phyloP scores from a whole-genome alignment of 2,888 invertebrate genomes.

The Leptarthrus brevirostris region DNA sequence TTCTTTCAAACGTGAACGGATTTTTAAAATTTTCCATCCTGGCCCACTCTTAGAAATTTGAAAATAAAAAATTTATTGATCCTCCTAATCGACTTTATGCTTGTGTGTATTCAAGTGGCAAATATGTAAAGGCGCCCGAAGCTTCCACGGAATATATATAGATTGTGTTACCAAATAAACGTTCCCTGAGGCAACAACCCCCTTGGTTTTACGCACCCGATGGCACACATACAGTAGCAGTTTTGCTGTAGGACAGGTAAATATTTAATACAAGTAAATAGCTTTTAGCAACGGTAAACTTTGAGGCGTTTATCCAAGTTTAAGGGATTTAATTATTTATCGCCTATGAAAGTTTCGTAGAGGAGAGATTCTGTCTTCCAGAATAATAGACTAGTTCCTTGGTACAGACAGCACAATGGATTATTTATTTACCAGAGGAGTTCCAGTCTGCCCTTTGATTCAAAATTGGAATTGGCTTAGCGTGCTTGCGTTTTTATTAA shows the following conservation, averaged over 20 bases:
- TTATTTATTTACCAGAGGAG: conserved; percentile 27
- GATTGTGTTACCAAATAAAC: conserved; percentile 19
- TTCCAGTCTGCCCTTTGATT: conserved; percentile 30
- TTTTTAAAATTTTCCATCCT: conserved; percentile 18
- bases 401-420: conserved; percentile 26
- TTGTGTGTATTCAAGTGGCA: conserved; percentile 16
- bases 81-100: conserved; percentile 24
- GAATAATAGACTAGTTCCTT: conserved; percentile 45
- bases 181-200: conserved; percentile 21
- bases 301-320: conserved; percentile 53
- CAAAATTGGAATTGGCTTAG: conserved; percentile 4
- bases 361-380: conserved; percentile 41
- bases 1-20: conserved; percentile 26
- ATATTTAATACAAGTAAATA: conserved; percentile 52
- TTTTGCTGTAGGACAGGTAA: conserved; percentile 45
- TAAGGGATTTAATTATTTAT: conserved; percentile 54
- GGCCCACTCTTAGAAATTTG: conserved; percentile 34
- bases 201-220: conserved; percentile 18
- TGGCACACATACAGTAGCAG: conserved; percentile 26
- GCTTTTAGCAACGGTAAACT: conserved; percentile 53
- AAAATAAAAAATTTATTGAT: conserved; percentile 46
- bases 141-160: background rate
- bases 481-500: conserved; percentile 1
- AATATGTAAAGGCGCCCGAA: conserved; percentile 37
- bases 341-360: conserved; percentile 44